Conservation (phyloP, 2,888 invertebrate species). For the Caradrina kadenii region DNA sequence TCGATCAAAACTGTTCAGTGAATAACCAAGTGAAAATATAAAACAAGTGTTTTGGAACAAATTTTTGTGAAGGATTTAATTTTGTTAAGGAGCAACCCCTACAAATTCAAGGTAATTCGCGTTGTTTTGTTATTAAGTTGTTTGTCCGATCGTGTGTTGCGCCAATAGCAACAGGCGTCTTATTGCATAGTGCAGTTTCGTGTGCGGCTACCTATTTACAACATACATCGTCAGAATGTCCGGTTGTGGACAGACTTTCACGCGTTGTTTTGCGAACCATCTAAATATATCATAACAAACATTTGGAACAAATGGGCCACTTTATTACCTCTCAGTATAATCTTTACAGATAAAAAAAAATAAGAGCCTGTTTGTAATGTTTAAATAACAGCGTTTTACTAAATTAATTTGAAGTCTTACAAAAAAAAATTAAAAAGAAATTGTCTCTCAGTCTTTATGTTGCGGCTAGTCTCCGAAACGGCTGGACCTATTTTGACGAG, state of each 20-base stretch:
- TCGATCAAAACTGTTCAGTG: slow-evolving; percentile 69
- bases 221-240: slow-evolving; percentile 76
- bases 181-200: slow-evolving; percentile 81
- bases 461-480: no score
- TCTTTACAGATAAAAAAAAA: not conserved
- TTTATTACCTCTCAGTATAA: slow-evolving; percentile 3
- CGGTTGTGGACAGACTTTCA: slow-evolving; percentile 77
- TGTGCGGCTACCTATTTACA: slow-evolving; percentile 82
- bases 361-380: no score
- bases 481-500: no score
- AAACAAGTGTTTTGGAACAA: slow-evolving; percentile 73
- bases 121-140: slow-evolving; percentile 62
- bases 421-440: no score
- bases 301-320: slow-evolving; percentile 30
- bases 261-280: slow-evolving; percentile 71
- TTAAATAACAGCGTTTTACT: no score
- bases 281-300: slow-evolving; percentile 63
- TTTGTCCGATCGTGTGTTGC: slow-evolving; percentile 68
- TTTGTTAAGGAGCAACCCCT: slow-evolving; percentile 74
- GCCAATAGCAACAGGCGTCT: slow-evolving; percentile 74
- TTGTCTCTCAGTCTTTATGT: no score
- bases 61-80: slow-evolving; percentile 79
- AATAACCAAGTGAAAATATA: slow-evolving; percentile 61
- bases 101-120: slow-evolving; percentile 79
- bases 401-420: no score